Evolutionary conservation across 2,797 vertebrate species (phyloP), one percentile per base, ranked within the genome.

Genomic region (Tamandua tetradactyla): DNA sequence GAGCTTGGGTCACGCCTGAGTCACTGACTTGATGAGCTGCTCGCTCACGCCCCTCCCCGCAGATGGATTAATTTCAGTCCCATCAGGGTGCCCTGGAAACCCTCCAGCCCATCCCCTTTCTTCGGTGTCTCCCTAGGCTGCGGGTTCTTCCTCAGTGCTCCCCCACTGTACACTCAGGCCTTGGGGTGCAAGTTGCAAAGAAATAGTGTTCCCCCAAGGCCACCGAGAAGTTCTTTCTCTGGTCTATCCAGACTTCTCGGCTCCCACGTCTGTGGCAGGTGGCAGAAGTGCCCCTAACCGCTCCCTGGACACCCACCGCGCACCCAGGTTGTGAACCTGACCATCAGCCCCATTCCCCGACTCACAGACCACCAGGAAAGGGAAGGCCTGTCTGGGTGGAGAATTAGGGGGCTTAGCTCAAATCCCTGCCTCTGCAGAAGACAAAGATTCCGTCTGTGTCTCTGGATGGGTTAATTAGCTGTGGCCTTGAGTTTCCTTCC

Each of bases 61-160:
- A 91, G 94, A 74, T 61, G 72, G 95, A 95, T 95, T 96, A 83
- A 95, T 94, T 96, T 97, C 91, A 78, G 75, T 94, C 91, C 32
- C 91, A 81, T 83, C 89, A 92, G 89, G 96, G 93, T 83, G 87
- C 57, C 79, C 62, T 1, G 14, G 91, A 94, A 95, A 87, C 82
- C 80, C 94, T 90, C 68, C 57, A 87, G 93, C 49, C 87, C 40
- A 55, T 76, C 59, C 76, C 81, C 25, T 32, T 7, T 37, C 72
- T 66, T 80, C 69, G 57, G 30, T 37, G 17, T 89, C 90, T 95
- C 86, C 68, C 75, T 59, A 78, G 74, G 44, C 76, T 86, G 27
- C 94, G 17, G 11, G 57, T 74, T 93, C 85, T 59, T 64, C 23
- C 42, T 68, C 35, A 8, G 40, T 2, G 69, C 7, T 30, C 27